Base-by-base conservation (phyloP, 2,113 vertebrate genomes). In the Leucopsar rothschildi region DNA sequence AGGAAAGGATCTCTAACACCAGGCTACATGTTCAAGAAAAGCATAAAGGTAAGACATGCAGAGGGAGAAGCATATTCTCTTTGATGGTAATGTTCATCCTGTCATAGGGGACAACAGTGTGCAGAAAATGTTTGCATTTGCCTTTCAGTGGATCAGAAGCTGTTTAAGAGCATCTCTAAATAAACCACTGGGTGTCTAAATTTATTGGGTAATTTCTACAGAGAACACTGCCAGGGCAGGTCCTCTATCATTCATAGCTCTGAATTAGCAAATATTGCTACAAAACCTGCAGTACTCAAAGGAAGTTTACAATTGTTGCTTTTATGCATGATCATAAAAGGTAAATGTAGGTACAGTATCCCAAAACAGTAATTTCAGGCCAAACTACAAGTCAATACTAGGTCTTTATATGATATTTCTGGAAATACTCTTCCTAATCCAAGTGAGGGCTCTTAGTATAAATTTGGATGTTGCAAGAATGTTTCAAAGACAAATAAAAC, bases 21-120 rank as follows among this genome's bases (percentile, higher is more conserved):
- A 0, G 98, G 99, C 13, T 99, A 99, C 97, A 99, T 99, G 98
- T 99, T 99, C 97, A 99, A 99, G 97, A 99, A 98, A 92, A 99
- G 98, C 97, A 99, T 99, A 96, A 99, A 99, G 99, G 99, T 99
- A 92, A 98, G 97, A 80, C 15, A 31, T 17, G 29, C 37, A 57
- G 50, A 75, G 18, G 23, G 42, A 82, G 17, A 61, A 31, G 18
- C 27, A 20, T 40, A 9, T n/a, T 63, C 15, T 53, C 29, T 78
- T 69, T 88, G 76, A 20, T 60, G 57, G 40, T 27, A 28, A 71
- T 24, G 39, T 60, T 69, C 27, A 10, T 68, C 24, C 31, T 86
- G n/a, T 50, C 37, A 1, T 0, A 60, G 40, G 29, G 29, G 29
- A 69, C 47, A 63, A 22, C 40, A 28, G 4, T 37, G 42, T 71